Evolutionary conservation across 2,888 invertebrate species (phyloP), one percentile per base, ranked within the genome.

Genomic region (Schizaphis graminum): DNA sequence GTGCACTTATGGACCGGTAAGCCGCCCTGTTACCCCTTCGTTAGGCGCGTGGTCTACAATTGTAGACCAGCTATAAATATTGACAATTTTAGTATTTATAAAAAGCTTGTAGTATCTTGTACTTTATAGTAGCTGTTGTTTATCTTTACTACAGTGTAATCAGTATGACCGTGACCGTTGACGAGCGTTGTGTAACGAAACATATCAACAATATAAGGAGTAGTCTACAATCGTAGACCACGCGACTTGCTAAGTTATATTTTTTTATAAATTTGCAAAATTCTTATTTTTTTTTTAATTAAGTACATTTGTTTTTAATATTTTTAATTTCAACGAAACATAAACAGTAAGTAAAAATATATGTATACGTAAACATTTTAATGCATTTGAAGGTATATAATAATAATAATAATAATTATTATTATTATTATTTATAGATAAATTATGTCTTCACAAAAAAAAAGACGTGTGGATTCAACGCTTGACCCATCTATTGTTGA

Each of bases 301-400:
- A 87, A 3, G 16, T 87, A 47, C 47, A 28, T 26, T 49, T 21
- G 28, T 35, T 87, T 87, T 49, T n/a, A 49, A 87, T 87, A 49
- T 35, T 87, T 87, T 49, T n/a, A 49, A 87, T 87, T 87, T 49
- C n/a, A 87, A 87, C 86, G 28, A 87, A 87, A 87, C 86, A 87
- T 47, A 87, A 87, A 87, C 86, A 28, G 86, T 87, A 87, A 49
- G 86, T 87, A 85, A 44, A 87, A 87, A 87, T 87, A 87, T 28
- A 87, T 87, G 47, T 28, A 49, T 49, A 87, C 21, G 86, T 35
- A 87, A 87, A n/a, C 4, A 49, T 87, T 49, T 49, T 28, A 16
- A 49, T 87, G 49, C n/a, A 35, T 49, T 49, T 44, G 41, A 44
- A 85, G 41, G 26, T 85, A 47, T 47, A 86, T 85, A 85, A 57